Percentiles rank a stretch among this genome's conserved stretches.
Evolutionary conservation across 2,797 vertebrate species (phyloP).

Genomic region (Melanotaenia pygmaea): DNA sequence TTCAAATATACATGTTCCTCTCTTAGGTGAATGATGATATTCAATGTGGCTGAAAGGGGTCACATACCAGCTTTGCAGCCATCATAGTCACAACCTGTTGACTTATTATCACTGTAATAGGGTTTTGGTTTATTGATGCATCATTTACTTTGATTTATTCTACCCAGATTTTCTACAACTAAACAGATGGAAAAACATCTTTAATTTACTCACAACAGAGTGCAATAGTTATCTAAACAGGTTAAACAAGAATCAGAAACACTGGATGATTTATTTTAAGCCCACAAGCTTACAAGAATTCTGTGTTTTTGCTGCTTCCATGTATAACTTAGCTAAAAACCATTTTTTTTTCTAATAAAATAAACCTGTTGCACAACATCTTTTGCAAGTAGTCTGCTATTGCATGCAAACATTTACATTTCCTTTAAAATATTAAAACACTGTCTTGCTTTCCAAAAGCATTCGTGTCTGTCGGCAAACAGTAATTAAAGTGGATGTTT

Average conservation of each 20-base stretch:
- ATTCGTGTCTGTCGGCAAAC: not conserved
- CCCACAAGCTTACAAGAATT: constrained; percentile 1
- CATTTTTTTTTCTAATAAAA: not conserved
- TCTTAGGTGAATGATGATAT: constrained; percentile 15
- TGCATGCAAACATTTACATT: not conserved
- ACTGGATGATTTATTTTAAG: not conserved
- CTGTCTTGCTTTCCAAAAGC: not conserved
- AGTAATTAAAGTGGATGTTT: not conserved
- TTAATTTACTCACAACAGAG: not conserved
- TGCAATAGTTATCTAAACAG: constrained; percentile 3
- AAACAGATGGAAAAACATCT: not conserved
- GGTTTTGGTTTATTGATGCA: constrained; percentile 24
- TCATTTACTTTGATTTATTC: constrained; percentile 37
- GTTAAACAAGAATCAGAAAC: constrained; percentile 5
- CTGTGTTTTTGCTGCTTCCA: not conserved
- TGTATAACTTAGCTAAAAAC: not conserved
- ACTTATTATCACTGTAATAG: constrained; percentile 37
- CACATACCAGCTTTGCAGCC: constrained; percentile 1
- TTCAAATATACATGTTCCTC: constrained; percentile 19
- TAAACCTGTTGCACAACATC: not conserved
- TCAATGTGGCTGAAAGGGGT: constrained; percentile 18
- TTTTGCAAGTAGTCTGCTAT: not conserved
- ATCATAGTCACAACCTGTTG: constrained; percentile 44
- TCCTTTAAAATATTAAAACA: not conserved
- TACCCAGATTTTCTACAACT: constrained; percentile 1